A percentile compares a stretch with the other conserved stretches of the same genome.
phyloP scores from a whole-genome alignment of 2,113 vertebrate species.

The Rhinogobius similis region DNA sequence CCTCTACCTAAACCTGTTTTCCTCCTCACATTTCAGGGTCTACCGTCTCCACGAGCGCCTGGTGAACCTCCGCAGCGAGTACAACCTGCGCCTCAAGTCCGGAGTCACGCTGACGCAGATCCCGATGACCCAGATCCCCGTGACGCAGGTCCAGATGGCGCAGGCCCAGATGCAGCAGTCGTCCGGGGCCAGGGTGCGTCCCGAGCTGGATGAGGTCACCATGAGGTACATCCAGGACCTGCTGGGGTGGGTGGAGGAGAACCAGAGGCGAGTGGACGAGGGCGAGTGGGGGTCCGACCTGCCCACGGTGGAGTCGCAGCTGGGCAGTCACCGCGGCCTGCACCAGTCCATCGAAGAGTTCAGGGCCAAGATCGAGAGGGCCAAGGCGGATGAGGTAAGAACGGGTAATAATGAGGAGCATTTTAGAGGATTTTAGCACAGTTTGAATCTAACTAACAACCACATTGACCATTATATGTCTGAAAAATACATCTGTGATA shows the following conservation, averaged over 20 bases:
- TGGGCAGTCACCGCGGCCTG: slow-evolving; percentile 89
- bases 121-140: slow-evolving; percentile 62
- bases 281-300: slow-evolving; percentile 91
- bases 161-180: slow-evolving; percentile 65
- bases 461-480: neutral
- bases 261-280: slow-evolving; percentile 82
- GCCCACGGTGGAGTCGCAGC: slow-evolving; percentile 87
- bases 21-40: slow-evolving; percentile 67
- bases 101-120: slow-evolving; percentile 69
- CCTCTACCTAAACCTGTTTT: neutral
- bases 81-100: slow-evolving; percentile 89
- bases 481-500: too few species aligned
- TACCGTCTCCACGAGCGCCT: slow-evolving; percentile 93
- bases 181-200: slow-evolving; percentile 57
- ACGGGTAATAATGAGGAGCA: too few species aligned
- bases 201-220: slow-evolving; percentile 84
- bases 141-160: slow-evolving; percentile 53
- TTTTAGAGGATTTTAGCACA: neutral
- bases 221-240: slow-evolving; percentile 90
- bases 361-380: slow-evolving; percentile 89
- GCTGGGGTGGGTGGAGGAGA: slow-evolving; percentile 93
- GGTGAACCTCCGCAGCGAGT: slow-evolving; percentile 92
- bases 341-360: slow-evolving; percentile 93
- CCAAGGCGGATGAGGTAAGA: slow-evolving; percentile 84
- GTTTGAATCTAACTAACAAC: neutral